Evolutionary conservation across 2,113 vertebrate species (phyloP), one percentile per base, ranked within the genome.

Genomic region (Dryoscopus gambensis): DNA sequence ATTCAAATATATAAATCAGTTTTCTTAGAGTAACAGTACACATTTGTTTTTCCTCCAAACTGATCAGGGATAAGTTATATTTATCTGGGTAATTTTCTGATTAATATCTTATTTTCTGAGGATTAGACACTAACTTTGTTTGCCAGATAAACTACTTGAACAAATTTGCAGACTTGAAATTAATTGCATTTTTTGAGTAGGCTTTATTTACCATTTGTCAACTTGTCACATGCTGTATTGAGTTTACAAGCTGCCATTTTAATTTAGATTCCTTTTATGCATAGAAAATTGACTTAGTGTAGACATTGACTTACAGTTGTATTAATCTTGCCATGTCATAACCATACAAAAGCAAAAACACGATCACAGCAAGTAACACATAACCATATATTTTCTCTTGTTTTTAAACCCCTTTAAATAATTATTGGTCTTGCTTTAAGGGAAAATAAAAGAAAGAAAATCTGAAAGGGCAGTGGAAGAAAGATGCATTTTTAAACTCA

Each of bases 171-270:
- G 28, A 77, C 50, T 44, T 80, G 22, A 93, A 87, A 73, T 88
- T 85, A 94, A 90, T n/a, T 46, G 14, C 17, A 7, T 70, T 80
- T 93, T 89, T 79, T 69, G 70, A 70, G 37, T 37, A 47, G 24
- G 52, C 13, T 88, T 96, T 80, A 90, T 64, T 94, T 90, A 84
- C 47, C 71, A 55, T 74, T 91, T 9, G 3, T 63, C 74, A 94
- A 57, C 28, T 79, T 94, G 83, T 79, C 50, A 53, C 35, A 90
- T 20, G 35, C 59, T 53, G 33, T 44, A 76, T 27, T 80, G 83
- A 88, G 68, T 86, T 90, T 74, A 83, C 37, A 92, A 88, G 56
- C 37, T 84, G 53, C 46, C 53, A 84, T 90, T 92, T 95, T 77
- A 88, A 81, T 93, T 89, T 59, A 95, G 42, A 63, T 50, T 59